Evolutionary conservation across 2,113 vertebrate species (phyloP).

Genomic region (Copsychus sechellarum): DNA sequence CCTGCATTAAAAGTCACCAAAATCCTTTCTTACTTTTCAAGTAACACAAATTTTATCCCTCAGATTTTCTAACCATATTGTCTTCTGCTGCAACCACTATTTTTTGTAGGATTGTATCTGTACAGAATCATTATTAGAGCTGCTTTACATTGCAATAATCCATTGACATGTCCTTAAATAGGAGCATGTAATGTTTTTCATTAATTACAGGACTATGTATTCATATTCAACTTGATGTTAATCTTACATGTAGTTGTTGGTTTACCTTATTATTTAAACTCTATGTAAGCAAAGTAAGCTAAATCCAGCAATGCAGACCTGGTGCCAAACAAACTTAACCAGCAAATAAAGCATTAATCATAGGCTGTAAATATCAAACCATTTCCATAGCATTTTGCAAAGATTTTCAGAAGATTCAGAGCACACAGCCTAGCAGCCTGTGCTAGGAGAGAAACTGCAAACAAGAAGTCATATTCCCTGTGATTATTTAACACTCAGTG

Average conservation of each 20-base stretch:
- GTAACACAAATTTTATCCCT: background rate
- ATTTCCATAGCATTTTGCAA: slow-evolving; percentile 12
- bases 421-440: background rate
- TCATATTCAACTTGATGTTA: background rate
- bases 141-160: background rate
- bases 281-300: background rate
- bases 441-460: background rate
- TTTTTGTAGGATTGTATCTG: background rate
- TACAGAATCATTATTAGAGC: background rate
- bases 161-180: background rate
- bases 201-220: background rate
- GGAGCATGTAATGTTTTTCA: background rate
- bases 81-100: background rate
- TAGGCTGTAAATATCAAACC: slow-evolving; percentile 2
- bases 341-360: slow-evolving; percentile 3
- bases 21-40: background rate
- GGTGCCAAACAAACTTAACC: background rate
- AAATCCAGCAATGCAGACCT: background rate
- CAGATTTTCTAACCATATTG: background rate
- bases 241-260: background rate
- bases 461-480: background rate
- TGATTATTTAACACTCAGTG: background rate
- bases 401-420: background rate
- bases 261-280: background rate
- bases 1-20: background rate